phyloP scores from a whole-genome alignment of 1,140 invertebrate species.

The Hyposmocoma kahamanoa region DNA sequence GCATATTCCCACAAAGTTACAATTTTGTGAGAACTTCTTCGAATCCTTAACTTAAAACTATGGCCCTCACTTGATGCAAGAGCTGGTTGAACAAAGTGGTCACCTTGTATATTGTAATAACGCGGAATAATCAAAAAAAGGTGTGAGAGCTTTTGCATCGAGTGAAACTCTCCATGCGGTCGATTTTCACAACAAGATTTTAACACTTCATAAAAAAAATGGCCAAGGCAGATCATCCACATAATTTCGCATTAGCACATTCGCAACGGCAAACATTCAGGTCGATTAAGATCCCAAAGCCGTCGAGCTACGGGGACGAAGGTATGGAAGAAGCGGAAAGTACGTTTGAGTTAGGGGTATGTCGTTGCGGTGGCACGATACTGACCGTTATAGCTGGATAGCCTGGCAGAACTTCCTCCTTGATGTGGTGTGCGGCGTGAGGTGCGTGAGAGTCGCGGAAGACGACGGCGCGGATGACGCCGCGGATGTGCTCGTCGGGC shows the following conservation, averaged over 20 bases:
- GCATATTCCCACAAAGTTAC: slow-evolving; percentile 28
- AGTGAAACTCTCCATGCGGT: no score
- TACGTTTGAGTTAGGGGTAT: no score
- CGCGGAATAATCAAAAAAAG: no score
- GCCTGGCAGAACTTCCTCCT: slow-evolving; percentile 58
- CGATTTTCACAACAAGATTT: no score
- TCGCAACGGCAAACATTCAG: slow-evolving; percentile 39
- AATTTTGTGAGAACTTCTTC: no score
- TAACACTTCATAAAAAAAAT: neutral
- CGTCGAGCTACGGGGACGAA: slow-evolving; percentile 6
- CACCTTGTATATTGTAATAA: no score
- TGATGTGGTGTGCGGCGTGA: slow-evolving; percentile 77
- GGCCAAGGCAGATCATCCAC: neutral
- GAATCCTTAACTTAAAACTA: no score
- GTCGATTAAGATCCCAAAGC: no score
- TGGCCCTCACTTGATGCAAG: no score
- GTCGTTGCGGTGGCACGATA: slow-evolving; percentile 26
- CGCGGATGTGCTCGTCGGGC: slow-evolving; percentile 93
- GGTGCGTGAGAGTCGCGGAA: slow-evolving; percentile 86
- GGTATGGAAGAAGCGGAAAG: no score
- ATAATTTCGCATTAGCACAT: slow-evolving; percentile 36
- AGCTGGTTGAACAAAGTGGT: no score
- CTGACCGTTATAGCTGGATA: slow-evolving; percentile 69
- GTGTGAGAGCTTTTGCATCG: no score
- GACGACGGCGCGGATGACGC: slow-evolving; percentile 92